These are phyloP conservation scores for Styela clava DNA, from an alignment of 23 tunicate species.

Conservation along the genomic window DNA sequence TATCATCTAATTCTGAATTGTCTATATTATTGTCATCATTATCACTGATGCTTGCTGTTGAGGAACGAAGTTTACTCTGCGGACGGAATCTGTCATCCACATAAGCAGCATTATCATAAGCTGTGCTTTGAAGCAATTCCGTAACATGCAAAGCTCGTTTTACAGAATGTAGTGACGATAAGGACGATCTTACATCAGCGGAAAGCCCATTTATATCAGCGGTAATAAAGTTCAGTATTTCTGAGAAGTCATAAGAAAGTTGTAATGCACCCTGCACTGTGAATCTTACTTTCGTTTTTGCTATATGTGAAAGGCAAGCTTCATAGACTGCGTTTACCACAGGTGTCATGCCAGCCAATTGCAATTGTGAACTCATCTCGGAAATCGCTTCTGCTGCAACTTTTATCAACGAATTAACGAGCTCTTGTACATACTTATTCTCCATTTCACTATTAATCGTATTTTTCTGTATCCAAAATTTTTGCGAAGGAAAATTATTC, in stretches of 20 bases:
- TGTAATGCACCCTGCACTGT: constrained; percentile 82
- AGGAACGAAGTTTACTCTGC: not conserved
- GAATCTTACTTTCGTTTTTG: constrained; percentile 39
- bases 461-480: constrained; percentile 73
- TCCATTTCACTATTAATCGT: constrained; percentile 33
- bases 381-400: constrained; percentile 49
- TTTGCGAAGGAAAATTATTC: constrained; percentile 50
- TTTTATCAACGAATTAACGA: not conserved
- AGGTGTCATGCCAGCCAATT: constrained; percentile 62
- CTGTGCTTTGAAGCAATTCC: constrained; percentile 19
- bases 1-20: not conserved
- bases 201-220: constrained; percentile 34
- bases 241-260: constrained; percentile 57
- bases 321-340: constrained; percentile 56
- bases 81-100: not conserved
- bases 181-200: constrained; percentile 31
- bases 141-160: constrained; percentile 50
- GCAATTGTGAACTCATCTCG: constrained; percentile 42
- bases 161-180: constrained; percentile 40
- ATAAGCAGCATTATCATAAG: not conserved
- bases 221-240: constrained; percentile 46
- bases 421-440: constrained; percentile 15
- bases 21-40: not conserved
- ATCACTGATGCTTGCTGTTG: not conserved
- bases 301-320: constrained; percentile 38